Evolutionary conservation across 2,797 vertebrate species (phyloP).

Genomic region (Acipenser ruthenus): DNA sequence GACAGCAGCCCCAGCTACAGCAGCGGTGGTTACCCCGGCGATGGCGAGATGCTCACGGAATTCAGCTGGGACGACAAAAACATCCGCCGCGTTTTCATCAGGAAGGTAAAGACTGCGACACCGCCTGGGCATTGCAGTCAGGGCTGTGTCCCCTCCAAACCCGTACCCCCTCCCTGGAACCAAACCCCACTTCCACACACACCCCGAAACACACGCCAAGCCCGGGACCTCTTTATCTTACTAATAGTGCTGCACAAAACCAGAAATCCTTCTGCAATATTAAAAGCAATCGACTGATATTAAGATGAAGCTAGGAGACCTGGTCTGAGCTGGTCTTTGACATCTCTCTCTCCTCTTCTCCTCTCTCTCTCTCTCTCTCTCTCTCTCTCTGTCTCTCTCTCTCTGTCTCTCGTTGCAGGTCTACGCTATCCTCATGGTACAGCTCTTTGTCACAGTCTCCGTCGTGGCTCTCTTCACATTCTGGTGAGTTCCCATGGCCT

Average conservation of each 20-base stretch:
- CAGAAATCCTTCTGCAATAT: no score
- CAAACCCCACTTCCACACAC: no score
- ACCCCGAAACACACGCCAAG: no score
- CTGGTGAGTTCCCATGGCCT: constrained; percentile 61
- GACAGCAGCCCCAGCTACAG: constrained; percentile 65
- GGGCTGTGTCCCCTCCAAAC: not conserved
- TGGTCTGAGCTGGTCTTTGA: no score
- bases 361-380: no score
- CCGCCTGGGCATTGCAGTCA: not conserved
- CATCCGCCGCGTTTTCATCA: constrained; percentile 78
- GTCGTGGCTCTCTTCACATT: constrained; percentile 86
- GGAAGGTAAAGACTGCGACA: constrained; percentile 64
- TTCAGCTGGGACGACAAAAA: constrained; percentile 81
- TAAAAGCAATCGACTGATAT: no score
- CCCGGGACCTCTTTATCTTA: no score
- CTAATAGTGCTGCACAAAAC: no score
- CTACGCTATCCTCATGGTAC: constrained; percentile 77
- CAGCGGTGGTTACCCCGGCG: constrained; percentile 47
- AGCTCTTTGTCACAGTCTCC: constrained; percentile 74
- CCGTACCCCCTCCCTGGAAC: no score
- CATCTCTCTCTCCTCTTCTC: no score
- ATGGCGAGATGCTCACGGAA: constrained; percentile 74
- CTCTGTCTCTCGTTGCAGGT: constrained; percentile 55
- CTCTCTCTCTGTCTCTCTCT: not conserved
- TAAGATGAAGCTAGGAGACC: no score